Base-by-base conservation (phyloP, 1,140 invertebrate genomes). In the Drosophila carrolli region DNA sequence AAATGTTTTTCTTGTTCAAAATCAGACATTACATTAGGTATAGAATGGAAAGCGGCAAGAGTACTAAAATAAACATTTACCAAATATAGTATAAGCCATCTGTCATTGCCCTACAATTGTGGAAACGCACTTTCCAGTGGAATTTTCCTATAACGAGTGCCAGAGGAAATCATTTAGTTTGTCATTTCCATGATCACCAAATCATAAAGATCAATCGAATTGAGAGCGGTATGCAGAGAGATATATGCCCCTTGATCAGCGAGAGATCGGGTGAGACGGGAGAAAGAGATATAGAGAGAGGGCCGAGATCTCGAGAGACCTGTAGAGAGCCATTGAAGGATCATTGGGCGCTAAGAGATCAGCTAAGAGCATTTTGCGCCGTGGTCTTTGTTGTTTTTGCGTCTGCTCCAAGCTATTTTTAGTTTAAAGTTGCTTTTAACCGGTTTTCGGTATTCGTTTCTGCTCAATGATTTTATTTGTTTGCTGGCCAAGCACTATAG, bases 351-450 rank as follows among this genome's bases (percentile, higher is more conserved):
- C 38, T 59, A 60, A 73, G 67, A 75, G 70, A 55, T 13, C 37
- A 47, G 37, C 41, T 16, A 73, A 61, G 66, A 72, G 47, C 40
- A 32, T 47, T 63, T 40, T 19, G 32, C 13, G 38, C 27, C 41
- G 44, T 46, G 61, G 70, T 40, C 57, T 27, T 48, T 60, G 55
- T 68, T 62, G 56, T 44, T 68, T 56, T 59, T 44, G 56, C 27
- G 27, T 16, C 23, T 50, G 54, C 65, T 55, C 48, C 46, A 53
- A 65, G 73, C 54, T 82, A 78, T 82, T 75, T 85, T 51, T 82
- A 78, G 70, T 61, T 35, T 60, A 50, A 83, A 83, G 65, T 61
- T 55, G 73, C 55, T 81, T 77, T 70, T 58, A 88, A 86, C 82
- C 82, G 83, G 82, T 82, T 86, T 77, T 58, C 47, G 11, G 16